Base-by-base conservation (phyloP, 2,113 vertebrate genomes). In the Poeciliopsis turrubarensis region DNA sequence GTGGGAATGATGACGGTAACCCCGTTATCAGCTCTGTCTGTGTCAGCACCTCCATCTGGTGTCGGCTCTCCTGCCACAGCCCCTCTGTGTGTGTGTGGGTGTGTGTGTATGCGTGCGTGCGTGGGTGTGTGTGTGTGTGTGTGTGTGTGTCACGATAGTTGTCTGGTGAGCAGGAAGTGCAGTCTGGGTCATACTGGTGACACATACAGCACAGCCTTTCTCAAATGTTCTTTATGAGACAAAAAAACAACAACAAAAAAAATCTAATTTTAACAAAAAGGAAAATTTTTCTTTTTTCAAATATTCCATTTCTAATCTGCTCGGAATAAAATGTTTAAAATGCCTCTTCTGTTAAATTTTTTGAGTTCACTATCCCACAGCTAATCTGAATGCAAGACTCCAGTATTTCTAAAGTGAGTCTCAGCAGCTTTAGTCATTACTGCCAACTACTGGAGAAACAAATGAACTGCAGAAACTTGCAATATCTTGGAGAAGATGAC, bases 21-120 rank as follows among this genome's bases (percentile, higher is more conserved):
- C 82, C 84, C 63, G 66, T 87, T 93, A 93, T 93, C 92, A 82
- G 87, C 83, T 86, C 68, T 72, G 88, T 89, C 89, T 87, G 82
- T 92, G 91, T 93, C 92, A 92, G 84, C 86, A 79, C 83, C 83
- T 93, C 87, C 87, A 87, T 90, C 89, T 91, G 87, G 80, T 85
- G 88, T 88, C 47, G 34, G 77, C 78, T 84, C 76, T 78, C 72
- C 57, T 79, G 71, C 73, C 70, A 75, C 32, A 64, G 47, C 67
- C 70, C 77, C 67, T 81, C 76, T 78, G 57, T 67, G 30, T 78
- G 57, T 67, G 30, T 73, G 80, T 65, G 78, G 71, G 54, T 64
- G 30, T 69, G 78, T 65, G 78, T 41, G 39, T 14, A 64, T 64
- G 29, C 29, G 29, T 29, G 29, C 1, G 60, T 34, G 73, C 37